Conservation (phyloP, 2,113 vertebrate genomes). For the Murina feae region DNA sequence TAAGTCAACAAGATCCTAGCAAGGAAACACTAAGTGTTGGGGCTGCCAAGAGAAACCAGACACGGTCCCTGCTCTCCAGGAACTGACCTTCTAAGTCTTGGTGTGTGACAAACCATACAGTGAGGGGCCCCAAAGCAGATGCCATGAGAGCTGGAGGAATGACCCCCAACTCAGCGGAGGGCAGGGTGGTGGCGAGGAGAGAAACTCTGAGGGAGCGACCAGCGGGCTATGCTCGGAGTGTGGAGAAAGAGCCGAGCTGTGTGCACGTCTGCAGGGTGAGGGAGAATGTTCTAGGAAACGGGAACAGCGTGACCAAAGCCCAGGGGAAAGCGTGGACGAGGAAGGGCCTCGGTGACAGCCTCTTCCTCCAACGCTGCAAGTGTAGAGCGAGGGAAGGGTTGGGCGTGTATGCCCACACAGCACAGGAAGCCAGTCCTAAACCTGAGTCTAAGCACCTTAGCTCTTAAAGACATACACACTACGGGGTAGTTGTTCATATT, state of each 20-base stretch:
- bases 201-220: background rate
- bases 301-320: background rate
- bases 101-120: background rate
- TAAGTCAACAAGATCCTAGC: background rate
- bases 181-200: background rate
- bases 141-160: background rate
- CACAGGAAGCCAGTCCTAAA: background rate
- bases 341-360: background rate
- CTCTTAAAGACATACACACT: background rate
- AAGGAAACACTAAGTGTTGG: background rate
- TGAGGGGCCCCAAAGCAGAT: background rate
- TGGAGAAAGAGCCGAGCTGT: background rate
- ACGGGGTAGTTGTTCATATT: background rate
- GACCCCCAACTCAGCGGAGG: no score
- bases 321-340: background rate
- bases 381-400: background rate
- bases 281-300: background rate
- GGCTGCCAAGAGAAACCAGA: background rate
- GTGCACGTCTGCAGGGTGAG: fast-evolving
- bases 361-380: background rate
- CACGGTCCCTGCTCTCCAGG: background rate
- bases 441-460: background rate
- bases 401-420: background rate
- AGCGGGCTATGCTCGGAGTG: background rate
- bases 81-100: background rate